Base-by-base conservation (phyloP, 1,140 invertebrate species). In the Kradibia gibbosae region DNA sequence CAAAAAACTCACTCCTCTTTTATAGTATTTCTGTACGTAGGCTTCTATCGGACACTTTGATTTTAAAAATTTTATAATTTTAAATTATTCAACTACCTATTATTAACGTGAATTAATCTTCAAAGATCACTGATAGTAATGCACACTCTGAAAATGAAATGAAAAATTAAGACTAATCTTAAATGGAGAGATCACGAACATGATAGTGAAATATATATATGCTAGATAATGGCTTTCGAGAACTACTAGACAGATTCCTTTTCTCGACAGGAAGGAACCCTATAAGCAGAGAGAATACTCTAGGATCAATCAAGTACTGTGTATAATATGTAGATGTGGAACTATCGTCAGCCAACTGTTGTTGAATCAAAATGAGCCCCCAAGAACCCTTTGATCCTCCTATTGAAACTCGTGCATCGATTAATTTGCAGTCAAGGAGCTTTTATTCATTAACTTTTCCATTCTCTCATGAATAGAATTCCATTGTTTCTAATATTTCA, bases 301-400 rank as follows among this genome's bases (percentile, higher is more conserved):
- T 15, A 28, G 42, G 31, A 48, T 50, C 42, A 77, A 77, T 77
- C 60, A 77, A 77, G 75, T 42, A 34, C 39, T 53, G 42, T 50
- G 28, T 65, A 78, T 67, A 70, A 55, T 70, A 70, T 70, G 60
- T 65, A 78, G 76, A 78, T 78, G 42, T 20, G 42, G 28, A 31
- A 70, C 31, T 78, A 67, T 50, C 31, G 28, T 53, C 45, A 53
- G 25, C 25, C 76, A 48, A 78, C 57, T 78, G 76, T 55, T 60
- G 60, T 67, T 48, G 48, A 78, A 78, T 78, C 48, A 78, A 78
- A 78, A 78, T 70, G 62, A 78, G 72, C 34, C 50, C 3, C 39
- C 15, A n/a, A 3, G 4, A 36, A 53, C 34, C 62, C 62, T 78
- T 78, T 78, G 62, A 78, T 55, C 62, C 76, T 50, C 42, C 76